phyloP scores from a whole-genome alignment of 2,797 vertebrate genomes.

The Monodelphis domestica region DNA sequence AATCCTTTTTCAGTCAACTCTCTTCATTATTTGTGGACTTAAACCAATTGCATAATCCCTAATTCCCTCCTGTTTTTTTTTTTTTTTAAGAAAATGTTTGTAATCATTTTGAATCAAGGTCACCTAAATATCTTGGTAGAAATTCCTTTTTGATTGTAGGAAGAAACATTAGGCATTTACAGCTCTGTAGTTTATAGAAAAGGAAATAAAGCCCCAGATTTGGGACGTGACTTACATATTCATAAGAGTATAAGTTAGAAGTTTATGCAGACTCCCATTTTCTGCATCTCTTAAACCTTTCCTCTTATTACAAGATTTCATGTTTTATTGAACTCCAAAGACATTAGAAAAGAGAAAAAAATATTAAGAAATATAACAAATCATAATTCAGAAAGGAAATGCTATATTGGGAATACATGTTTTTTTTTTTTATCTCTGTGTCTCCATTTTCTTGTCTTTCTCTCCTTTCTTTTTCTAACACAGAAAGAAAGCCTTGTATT shows the following conservation, averaged over 20 bases:
- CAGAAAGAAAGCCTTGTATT: no score
- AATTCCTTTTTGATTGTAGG: not conserved
- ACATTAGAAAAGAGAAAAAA: not conserved
- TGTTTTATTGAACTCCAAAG: not conserved
- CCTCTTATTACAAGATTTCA: not conserved
- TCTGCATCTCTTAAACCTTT: not conserved
- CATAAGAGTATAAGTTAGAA: not conserved
- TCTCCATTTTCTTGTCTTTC: no score
- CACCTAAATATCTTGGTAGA: not conserved
- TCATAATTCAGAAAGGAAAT: not conserved
- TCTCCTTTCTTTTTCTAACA: no score
- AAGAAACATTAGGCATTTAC: not conserved
- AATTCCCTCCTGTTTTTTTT: conserved; percentile 27
- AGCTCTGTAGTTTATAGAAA: not conserved
- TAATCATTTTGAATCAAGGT: not conserved
- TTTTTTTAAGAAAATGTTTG: not conserved
- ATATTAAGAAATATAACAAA: not conserved
- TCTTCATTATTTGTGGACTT: conserved; percentile 68
- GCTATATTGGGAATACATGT: not conserved
- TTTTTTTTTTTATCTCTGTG: not conserved
- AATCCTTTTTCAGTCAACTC: conserved; percentile 48
- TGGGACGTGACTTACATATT: not conserved
- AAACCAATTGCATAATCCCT: conserved; percentile 70
- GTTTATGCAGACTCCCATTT: not conserved
- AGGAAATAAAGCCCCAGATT: not conserved